These are phyloP conservation scores for Bhutanitis thaidina DNA, from an alignment of 2,888 invertebrate species.

Conservation along the genomic window DNA sequence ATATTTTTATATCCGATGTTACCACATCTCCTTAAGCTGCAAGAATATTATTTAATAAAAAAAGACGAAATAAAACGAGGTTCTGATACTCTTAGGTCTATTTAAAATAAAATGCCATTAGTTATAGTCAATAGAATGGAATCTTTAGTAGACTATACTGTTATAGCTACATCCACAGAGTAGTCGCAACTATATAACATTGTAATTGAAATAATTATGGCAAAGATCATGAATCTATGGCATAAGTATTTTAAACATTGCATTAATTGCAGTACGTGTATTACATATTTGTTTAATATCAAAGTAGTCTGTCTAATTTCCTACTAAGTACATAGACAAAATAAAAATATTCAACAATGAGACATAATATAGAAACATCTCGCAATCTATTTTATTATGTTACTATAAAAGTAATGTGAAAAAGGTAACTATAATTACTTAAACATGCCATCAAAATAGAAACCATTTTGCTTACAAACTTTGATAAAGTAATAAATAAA, in stretches of 20 bases:
- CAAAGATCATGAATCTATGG: constrained; percentile 44
- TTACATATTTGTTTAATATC: not conserved
- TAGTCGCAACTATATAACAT: constrained; percentile 4
- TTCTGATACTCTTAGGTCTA: constrained; percentile 32
- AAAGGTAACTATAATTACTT: constrained; percentile 6
- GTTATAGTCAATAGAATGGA: constrained; percentile 26
- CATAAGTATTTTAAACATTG: constrained; percentile 27
- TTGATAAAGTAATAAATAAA: no score
- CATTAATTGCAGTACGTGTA: not conserved
- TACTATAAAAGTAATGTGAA: not conserved
- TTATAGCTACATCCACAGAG: constrained; percentile 5
- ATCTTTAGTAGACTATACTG: constrained; percentile 1
- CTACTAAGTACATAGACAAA: constrained; percentile 8
- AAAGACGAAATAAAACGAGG: constrained; percentile 9
- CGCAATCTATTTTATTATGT: constrained; percentile 1
- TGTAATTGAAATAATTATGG: constrained; percentile 23
- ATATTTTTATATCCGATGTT: no score
- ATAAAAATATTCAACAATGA: not conserved
- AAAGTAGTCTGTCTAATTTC: not conserved
- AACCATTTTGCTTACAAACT: no score
- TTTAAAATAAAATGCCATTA: constrained; percentile 58
- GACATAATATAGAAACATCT: not conserved
- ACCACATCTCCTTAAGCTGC: no score
- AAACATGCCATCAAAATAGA: not conserved
- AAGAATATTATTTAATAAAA: no score